Conservation (phyloP, 2,888 invertebrate genomes). For the Lottia gigantea region DNA sequence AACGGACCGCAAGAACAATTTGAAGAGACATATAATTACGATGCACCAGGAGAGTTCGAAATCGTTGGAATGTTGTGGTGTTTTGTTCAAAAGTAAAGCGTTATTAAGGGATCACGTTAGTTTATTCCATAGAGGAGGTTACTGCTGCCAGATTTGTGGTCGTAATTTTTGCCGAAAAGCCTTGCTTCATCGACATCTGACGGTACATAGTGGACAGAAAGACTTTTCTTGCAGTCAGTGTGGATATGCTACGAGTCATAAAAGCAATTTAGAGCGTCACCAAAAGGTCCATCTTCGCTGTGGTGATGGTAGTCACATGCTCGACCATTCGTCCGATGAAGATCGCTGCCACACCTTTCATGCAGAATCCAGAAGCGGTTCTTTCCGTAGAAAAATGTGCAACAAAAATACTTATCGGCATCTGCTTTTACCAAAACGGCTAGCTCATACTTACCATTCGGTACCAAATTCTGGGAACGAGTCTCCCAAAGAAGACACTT, state of each 20-base stretch:
- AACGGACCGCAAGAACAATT: constrained; percentile 68
- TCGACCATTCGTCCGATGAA: not conserved
- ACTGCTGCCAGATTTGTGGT: constrained; percentile 66
- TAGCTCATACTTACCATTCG: too few species aligned
- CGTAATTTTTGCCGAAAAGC: constrained; percentile 69
- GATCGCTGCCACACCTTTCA: too few species aligned
- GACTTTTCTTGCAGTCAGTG: constrained; percentile 68
- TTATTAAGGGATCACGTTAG: constrained; percentile 66
- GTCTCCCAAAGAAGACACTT: too few species aligned
- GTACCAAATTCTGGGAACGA: too few species aligned
- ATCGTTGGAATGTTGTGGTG: constrained; percentile 64
- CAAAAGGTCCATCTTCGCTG: constrained; percentile 57
- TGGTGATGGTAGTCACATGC: not conserved
- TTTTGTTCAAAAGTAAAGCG: constrained; percentile 66
- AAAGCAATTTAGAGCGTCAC: constrained; percentile 69
- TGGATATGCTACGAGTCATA: constrained; percentile 69
- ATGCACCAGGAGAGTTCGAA: constrained; percentile 66
- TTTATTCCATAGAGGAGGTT: constrained; percentile 66
- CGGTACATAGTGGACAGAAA: constrained; percentile 69
- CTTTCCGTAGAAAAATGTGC: too few species aligned
- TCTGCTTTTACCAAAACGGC: too few species aligned
- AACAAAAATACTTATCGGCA: too few species aligned
- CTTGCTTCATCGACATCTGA: constrained; percentile 67
- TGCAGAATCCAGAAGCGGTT: too few species aligned
- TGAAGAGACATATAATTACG: constrained; percentile 67